These are phyloP conservation scores for Melanotaenia nigrans DNA, from an alignment of 2,797 vertebrate genomes.

Conservation along the genomic window DNA sequence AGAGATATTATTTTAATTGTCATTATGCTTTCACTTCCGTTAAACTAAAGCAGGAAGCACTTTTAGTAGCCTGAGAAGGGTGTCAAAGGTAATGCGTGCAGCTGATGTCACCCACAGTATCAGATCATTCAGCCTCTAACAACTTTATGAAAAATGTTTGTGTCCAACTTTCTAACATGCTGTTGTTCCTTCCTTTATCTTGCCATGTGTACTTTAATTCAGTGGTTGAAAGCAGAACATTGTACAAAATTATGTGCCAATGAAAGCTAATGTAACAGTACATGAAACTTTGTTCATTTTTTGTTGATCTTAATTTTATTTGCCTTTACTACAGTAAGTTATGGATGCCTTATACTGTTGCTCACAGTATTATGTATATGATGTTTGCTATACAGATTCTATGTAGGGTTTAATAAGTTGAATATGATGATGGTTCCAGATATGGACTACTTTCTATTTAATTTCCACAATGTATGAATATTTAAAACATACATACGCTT, in stretches of 20 bases:
- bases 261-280: conserved; percentile 49
- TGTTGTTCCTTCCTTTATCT: conserved; percentile 41
- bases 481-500: conserved; percentile 15
- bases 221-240: conserved; percentile 53
- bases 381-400: conserved; percentile 57
- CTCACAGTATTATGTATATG: conserved; percentile 74
- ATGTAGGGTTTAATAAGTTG: conserved; percentile 58
- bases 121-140: conserved; percentile 24
- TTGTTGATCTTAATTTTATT: conserved; percentile 22
- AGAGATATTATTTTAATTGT: not conserved
- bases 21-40: not conserved
- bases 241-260: conserved; percentile 76
- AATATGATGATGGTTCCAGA: conserved; percentile 40
- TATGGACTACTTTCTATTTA: conserved; percentile 41
- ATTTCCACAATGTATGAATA: conserved; percentile 29
- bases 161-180: conserved; percentile 35
- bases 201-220: conserved; percentile 67
- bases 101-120: conserved; percentile 22
- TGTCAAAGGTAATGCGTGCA: conserved; percentile 34
- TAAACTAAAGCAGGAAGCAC: conserved; percentile 27
- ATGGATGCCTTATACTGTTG: conserved; percentile 65
- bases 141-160: conserved; percentile 13
- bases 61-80: conserved; percentile 14
- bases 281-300: conserved; percentile 37
- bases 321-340: conserved; percentile 49